Percentiles rank a stretch among this genome's conserved stretches.
Conservation (phyloP, 1,140 invertebrate genomes). For the Hesperophylax magnus region DNA sequence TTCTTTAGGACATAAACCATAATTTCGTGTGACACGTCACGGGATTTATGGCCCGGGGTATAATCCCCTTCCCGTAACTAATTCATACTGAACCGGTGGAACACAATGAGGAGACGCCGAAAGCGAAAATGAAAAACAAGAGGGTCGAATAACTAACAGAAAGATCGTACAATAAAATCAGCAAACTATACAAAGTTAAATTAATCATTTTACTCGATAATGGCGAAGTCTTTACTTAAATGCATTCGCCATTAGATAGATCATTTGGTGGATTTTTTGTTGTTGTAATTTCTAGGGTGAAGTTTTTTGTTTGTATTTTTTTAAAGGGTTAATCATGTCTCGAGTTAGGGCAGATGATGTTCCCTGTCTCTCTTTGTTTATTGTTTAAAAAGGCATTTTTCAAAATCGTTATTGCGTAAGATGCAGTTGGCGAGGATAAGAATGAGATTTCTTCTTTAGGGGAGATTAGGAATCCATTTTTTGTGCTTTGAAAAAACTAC, state of each 20-base stretch:
- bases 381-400: constrained; percentile 45
- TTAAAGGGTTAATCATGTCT: constrained; percentile 33
- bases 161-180: constrained; percentile 9
- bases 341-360: neutral
- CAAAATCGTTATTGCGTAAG: constrained; percentile 40
- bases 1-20: constrained; percentile 58
- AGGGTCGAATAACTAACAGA: constrained; percentile 6
- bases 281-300: neutral
- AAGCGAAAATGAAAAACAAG: constrained; percentile 23
- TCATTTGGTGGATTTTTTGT: constrained; percentile 20
- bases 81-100: constrained; percentile 15
- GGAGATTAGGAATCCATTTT: neutral
- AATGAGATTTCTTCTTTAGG: neutral
- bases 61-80: constrained; percentile 37
- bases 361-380: neutral
- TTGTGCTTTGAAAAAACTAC: neutral
- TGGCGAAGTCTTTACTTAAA: constrained; percentile 30
- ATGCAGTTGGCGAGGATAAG: constrained; percentile 16
- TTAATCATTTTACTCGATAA: constrained; percentile 36
- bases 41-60: constrained; percentile 40
- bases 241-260: constrained; percentile 21
- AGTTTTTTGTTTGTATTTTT: constrained; percentile 39
- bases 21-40: constrained; percentile 55
- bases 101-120: constrained; percentile 19
- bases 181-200: constrained; percentile 6